Percentiles rank a stretch among this genome's conserved stretches.
Conservation (phyloP, 1,140 invertebrate genomes). For the Neodiprion lecontei region DNA sequence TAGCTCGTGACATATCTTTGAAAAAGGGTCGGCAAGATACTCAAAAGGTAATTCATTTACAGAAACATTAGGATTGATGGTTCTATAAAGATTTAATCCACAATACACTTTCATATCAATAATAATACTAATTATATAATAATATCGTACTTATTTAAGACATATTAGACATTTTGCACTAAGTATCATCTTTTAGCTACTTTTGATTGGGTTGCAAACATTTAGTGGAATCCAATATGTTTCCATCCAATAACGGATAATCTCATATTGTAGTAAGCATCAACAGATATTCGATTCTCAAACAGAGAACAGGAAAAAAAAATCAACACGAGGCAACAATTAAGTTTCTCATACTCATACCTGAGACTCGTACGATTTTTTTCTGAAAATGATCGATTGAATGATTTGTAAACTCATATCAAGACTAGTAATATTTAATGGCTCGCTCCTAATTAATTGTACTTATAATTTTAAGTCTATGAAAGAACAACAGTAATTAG, state of each 20-base stretch:
- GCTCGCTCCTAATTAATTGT: slow-evolving; percentile 60
- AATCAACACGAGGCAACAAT: background rate
- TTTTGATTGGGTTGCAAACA: slow-evolving; percentile 61
- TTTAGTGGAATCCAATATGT: background rate
- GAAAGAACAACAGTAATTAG: background rate
- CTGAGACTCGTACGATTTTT: too few relatives aligned
- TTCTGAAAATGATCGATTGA: background rate
- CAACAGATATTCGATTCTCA: background rate
- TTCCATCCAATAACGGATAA: background rate
- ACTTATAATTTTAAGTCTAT: background rate
- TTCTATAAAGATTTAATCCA: slow-evolving; percentile 1
- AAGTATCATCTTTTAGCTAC: slow-evolving; percentile 39
- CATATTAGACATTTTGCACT: slow-evolving; percentile 1
- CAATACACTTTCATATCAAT: slow-evolving; percentile 3
- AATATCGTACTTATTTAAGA: background rate
- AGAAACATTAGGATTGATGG: background rate
- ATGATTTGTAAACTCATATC: slow-evolving; percentile 57
- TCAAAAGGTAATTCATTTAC: background rate
- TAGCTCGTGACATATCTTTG: background rate
- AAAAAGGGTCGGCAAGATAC: background rate
- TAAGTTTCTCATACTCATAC: too few relatives aligned
- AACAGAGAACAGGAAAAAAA: background rate
- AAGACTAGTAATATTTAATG: slow-evolving; percentile 62
- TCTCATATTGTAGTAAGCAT: background rate
- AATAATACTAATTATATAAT: background rate